Base-by-base conservation (phyloP, 1,140 invertebrate species). In the Dermatophagoides farinae region DNA sequence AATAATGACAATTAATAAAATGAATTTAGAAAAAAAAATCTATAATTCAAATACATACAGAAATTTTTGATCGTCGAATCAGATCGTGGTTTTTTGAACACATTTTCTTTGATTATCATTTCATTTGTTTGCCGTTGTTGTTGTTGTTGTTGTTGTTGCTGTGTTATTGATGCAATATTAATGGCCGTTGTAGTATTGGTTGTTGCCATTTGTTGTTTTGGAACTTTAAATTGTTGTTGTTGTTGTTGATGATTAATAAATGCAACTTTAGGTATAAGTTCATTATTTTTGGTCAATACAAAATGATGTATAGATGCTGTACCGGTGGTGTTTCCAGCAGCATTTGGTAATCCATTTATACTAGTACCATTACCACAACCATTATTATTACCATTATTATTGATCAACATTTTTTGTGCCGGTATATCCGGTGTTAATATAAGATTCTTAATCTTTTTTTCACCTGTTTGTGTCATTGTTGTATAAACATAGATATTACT, bases 281-380 rank as follows among this genome's bases (percentile, higher is more conserved):
- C 53, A 23, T 55, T 55, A 25, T 55, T 55, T 23, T 55, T 55
- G 12, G 53, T 55, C 38, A 55, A 25, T 14, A 55, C 53, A 38
- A 55, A 55, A 25, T 55, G 53, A 44, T 55, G 53, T 14, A 55
- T 23, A 18, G 53, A 25, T n/a, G 53, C 14, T 25, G 14, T 55
- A 23, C 39, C 52, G n/a, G 8, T 22, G 11, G 12, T 43, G 4
- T 14, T 43, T 18, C n/a, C n/a, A 10, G 14, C 8, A 8, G 40
- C n/a, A 14, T 16, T 52, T 52, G 50, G 1, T 20, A 4, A 2
- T n/a, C 1, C 11, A 1, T 1, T 39, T 4, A 14, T 16, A 4
- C 4, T 16, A 1, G 50, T 52, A 12, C 14, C 4, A 12, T 38
- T 23, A 40, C 12, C 25, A 12, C 8, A 10, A 41, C 22, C 10